Evolutionary conservation across 2,888 invertebrate species (phyloP).

Genomic region (Adela reaumurella): DNA sequence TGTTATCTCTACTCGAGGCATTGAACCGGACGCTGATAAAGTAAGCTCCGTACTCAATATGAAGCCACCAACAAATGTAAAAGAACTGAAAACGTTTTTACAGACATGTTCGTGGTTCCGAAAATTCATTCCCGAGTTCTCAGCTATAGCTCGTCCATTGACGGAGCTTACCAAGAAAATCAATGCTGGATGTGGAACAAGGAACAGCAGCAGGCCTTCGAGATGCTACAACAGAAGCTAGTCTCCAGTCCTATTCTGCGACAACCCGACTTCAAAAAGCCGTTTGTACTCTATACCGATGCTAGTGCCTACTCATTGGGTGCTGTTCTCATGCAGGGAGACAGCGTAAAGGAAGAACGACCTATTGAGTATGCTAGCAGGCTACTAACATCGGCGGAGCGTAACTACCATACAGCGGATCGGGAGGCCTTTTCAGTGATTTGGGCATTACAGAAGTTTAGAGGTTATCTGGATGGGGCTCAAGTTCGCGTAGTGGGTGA

Average conservation of each 20-base stretch:
- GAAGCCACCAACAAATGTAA: not conserved
- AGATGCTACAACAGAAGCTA: constrained; percentile 12
- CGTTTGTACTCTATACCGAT: constrained; percentile 16
- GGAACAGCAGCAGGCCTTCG: constrained; percentile 10
- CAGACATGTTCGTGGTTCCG: constrained; percentile 14
- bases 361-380: not conserved
- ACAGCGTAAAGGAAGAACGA: not conserved
- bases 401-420: not conserved
- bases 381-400: not conserved
- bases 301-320: constrained; percentile 12
- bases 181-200: constrained; percentile 7
- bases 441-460: too few relatives aligned
- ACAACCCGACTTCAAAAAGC: constrained; percentile 10
- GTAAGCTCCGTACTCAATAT: not conserved
- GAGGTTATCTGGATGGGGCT: too few relatives aligned
- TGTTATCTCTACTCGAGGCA: not conserved
- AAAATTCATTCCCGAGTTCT: not conserved
- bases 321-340: constrained; percentile 11
- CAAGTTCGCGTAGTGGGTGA: too few relatives aligned
- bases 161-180: constrained; percentile 12
- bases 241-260: constrained; percentile 14
- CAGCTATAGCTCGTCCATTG: constrained; percentile 9
- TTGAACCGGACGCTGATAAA: not conserved
- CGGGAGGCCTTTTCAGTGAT: too few relatives aligned
- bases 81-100: constrained; percentile 8